Evolutionary conservation across 1,140 invertebrate species (phyloP).

Genomic region (Solen grandis): DNA sequence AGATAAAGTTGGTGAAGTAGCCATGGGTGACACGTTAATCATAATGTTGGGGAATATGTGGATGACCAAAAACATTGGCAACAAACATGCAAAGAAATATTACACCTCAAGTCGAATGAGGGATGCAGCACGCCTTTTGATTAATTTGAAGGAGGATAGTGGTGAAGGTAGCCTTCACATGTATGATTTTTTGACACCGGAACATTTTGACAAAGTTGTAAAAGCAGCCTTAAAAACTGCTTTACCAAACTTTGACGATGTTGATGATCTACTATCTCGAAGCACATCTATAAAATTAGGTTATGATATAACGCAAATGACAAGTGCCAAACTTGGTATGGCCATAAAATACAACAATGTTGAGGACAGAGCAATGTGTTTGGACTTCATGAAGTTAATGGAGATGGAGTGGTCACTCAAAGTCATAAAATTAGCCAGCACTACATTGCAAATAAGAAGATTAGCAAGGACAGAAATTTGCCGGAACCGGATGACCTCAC

Average conservation of each 20-base stretch:
- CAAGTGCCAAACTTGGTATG: background rate
- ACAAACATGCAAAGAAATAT: too few species aligned
- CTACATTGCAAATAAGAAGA: too few species aligned
- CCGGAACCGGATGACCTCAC: too few species aligned
- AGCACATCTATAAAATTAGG: background rate
- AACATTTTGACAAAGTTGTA: background rate
- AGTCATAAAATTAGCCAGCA: too few species aligned
- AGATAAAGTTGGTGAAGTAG: background rate
- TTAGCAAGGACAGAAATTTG: too few species aligned
- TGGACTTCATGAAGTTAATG: background rate
- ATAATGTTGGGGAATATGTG: too few species aligned
- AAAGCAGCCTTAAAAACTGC: slow-evolving; percentile 6
- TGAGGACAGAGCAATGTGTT: background rate
- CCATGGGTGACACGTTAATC: background rate
- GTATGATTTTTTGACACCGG: background rate
- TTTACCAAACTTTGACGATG: background rate
- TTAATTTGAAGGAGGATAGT: too few species aligned
- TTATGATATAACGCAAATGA: background rate
- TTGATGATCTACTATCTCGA: background rate
- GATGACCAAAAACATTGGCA: too few species aligned
- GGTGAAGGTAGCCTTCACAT: background rate
- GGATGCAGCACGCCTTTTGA: too few species aligned
- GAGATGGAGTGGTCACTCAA: background rate
- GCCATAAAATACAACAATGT: background rate
- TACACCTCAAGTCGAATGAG: too few species aligned